A percentile compares a stretch with the other conserved stretches of the same genome.
Conservation (phyloP, 2,888 invertebrate species). For the Napeogenes sylphis region DNA sequence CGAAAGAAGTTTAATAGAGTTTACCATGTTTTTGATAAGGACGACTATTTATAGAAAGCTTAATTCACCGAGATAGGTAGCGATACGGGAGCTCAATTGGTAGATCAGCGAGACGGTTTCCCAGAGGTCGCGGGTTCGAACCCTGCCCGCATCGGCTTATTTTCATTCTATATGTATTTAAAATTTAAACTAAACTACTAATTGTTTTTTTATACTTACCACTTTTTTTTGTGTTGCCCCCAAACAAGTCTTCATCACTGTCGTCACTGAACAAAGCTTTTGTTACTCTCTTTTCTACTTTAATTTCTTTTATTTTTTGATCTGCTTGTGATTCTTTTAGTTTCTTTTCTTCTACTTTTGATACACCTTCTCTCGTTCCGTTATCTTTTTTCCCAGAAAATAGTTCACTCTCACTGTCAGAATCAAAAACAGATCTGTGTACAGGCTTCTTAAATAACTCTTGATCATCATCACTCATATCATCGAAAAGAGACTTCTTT, state of each 20-base stretch:
- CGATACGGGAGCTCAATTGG: too few species aligned
- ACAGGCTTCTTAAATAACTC: constrained; percentile 47
- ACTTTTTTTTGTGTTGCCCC: constrained; percentile 41
- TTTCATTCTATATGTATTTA: too few species aligned
- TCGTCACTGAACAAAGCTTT: constrained; percentile 62
- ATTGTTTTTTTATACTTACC: constrained; percentile 38
- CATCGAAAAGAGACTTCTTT: constrained; percentile 50
- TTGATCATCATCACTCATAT: constrained; percentile 54
- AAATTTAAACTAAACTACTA: too few species aligned
- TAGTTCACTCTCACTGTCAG: constrained; percentile 60
- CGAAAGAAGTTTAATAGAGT: too few species aligned
- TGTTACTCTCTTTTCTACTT: constrained; percentile 12
- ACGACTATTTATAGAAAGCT: too few species aligned
- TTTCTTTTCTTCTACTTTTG: constrained; percentile 29
- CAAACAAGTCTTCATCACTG: constrained; percentile 59
- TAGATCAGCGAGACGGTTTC: too few species aligned
- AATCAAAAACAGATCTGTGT: constrained; percentile 46
- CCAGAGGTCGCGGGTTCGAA: too few species aligned
- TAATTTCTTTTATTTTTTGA: not conserved
- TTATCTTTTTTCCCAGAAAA: constrained; percentile 41
- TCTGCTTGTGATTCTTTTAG: constrained; percentile 12
- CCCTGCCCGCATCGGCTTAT: too few species aligned
- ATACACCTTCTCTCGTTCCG: constrained; percentile 24
- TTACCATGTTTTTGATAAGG: too few species aligned
- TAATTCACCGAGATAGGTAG: too few species aligned